Evolutionary conservation across 2,888 invertebrate genomes (phyloP).

Genomic region (Epistrophe grossulariae): DNA sequence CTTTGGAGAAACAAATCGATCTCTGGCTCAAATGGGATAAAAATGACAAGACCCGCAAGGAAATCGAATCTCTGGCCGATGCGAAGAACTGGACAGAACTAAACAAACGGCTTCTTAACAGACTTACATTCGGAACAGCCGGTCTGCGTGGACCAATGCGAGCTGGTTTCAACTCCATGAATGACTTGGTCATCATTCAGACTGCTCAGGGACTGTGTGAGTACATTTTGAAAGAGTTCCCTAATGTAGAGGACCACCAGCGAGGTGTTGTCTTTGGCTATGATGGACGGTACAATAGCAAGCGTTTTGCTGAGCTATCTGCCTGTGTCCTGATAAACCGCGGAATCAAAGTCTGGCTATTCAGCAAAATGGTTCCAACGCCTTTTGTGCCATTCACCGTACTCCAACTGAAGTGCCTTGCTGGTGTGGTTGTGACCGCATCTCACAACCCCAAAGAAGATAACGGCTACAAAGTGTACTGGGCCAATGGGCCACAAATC

Average conservation of each 20-base stretch:
- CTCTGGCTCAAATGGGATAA: conserved; percentile 91
- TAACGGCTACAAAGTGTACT: conserved; percentile 99
- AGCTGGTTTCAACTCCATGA: conserved; percentile 96
- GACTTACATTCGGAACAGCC: conserved; percentile 96
- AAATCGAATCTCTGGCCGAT: conserved; percentile 86
- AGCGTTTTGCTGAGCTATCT: conserved; percentile 91
- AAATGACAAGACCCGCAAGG: conserved; percentile 87
- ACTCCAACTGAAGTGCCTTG: conserved; percentile 88
- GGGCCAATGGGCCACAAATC: conserved; percentile 97
- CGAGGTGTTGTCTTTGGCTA: conserved; percentile 95
- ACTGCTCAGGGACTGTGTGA: conserved; percentile 95
- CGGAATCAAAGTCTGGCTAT: conserved; percentile 92
- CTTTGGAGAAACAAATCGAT: conserved; percentile 85
- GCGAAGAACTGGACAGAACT: conserved; percentile 86
- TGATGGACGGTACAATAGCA: conserved; percentile 96
- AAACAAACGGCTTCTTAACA: conserved; percentile 87
- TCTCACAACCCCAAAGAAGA: conserved; percentile 98
- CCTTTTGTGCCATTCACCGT: conserved; percentile 97
- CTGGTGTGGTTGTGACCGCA: conserved; percentile 97
- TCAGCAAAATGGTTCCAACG: conserved; percentile 92
- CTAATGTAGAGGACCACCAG: conserved; percentile 84
- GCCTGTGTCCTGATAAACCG: conserved; percentile 92
- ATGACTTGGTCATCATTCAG: conserved; percentile 98
- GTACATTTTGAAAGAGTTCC: conserved; percentile 88
- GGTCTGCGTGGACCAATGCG: conserved; percentile 96